A percentile compares a stretch with the other conserved stretches of the same genome.
phyloP scores from a whole-genome alignment of 1,140 invertebrate species.

The Drosophila prosaltans region DNA sequence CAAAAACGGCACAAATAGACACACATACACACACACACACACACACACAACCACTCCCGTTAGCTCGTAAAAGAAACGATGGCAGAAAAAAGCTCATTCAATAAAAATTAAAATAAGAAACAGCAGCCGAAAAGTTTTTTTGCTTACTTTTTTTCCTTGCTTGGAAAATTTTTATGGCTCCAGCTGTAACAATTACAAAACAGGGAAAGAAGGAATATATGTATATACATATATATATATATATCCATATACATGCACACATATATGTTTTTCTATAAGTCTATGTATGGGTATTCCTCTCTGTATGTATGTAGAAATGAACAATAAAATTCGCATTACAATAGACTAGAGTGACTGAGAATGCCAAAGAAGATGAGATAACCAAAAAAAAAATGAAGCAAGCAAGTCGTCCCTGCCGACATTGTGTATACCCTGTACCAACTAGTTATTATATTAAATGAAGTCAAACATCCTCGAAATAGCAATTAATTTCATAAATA shows the following conservation, averaged over 20 bases:
- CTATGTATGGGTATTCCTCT: too few species aligned
- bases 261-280: not conserved
- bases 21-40: constrained; percentile 33
- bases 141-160: constrained; percentile 16
- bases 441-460: too few species aligned
- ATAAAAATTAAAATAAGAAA: constrained; percentile 73
- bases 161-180: constrained; percentile 45
- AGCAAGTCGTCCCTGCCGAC: too few species aligned
- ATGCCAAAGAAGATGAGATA: not conserved
- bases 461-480: too few species aligned
- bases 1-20: constrained; percentile 33
- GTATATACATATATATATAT: not conserved
- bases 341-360: not conserved
- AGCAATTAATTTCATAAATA: too few species aligned
- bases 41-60: constrained; percentile 22
- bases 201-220: not conserved
- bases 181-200: constrained; percentile 58
- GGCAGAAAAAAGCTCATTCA: constrained; percentile 32
- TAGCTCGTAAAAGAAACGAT: constrained; percentile 54
- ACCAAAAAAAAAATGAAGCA: too few species aligned
- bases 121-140: constrained; percentile 55
- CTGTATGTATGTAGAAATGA: not conserved
- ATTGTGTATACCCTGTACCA: too few species aligned
- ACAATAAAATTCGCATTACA: constrained; percentile 1
- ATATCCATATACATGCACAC: not conserved